These are phyloP conservation scores for Arvicanthis niloticus DNA, from an alignment of 2,113 vertebrate genomes.

Conservation along the genomic window DNA sequence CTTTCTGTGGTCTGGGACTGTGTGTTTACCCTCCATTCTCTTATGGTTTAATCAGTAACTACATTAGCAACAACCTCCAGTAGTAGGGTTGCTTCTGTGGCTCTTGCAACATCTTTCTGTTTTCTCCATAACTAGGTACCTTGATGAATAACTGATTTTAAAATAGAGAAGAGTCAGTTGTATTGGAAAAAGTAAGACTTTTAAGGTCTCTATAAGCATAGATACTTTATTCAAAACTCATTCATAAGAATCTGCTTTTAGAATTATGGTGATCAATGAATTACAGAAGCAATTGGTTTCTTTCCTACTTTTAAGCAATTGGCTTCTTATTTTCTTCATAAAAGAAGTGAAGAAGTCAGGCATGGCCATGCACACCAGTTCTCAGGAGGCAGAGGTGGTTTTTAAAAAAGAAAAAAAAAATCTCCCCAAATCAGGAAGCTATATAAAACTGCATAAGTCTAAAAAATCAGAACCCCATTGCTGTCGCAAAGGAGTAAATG, in stretches of 20 bases:
- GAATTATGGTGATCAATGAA: constrained; percentile 18
- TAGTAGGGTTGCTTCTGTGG: neutral
- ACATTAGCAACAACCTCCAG: neutral
- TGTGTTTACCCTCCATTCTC: neutral
- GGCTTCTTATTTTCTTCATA: neutral
- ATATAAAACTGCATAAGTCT: neutral
- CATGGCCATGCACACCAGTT: neutral
- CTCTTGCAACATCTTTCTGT: neutral
- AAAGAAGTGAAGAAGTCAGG: too few relatives aligned
- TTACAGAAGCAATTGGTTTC: neutral
- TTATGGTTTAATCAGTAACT: neutral
- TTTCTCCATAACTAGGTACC: neutral
- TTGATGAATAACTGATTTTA: neutral
- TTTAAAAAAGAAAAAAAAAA: neutral
- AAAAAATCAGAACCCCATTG: neutral
- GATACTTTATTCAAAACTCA: neutral
- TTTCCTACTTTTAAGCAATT: neutral
- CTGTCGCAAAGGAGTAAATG: neutral
- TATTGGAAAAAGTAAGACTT: neutral
- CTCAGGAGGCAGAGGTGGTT: neutral
- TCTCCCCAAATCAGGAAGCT: neutral
- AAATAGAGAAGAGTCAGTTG: neutral
- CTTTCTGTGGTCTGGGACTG: neutral
- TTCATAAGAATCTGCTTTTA: neutral
- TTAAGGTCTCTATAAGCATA: neutral